Base-by-base conservation (phyloP, 2,797 vertebrate species). In the Graptemys geographica region DNA sequence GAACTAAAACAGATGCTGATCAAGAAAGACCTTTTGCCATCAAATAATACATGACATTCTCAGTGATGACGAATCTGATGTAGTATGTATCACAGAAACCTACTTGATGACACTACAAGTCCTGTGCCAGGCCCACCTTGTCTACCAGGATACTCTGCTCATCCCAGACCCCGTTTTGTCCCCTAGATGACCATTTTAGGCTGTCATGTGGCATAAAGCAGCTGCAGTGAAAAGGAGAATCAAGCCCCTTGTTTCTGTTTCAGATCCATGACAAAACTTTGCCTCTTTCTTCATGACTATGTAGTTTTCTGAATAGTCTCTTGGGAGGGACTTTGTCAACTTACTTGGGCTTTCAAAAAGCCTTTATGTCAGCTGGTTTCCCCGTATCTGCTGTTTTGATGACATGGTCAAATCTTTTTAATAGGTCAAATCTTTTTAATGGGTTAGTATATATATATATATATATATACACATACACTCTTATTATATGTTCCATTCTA, bases 91-190 rank as follows among this genome's bases (percentile, higher is more conserved):
- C 10, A 5, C 0, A 1, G 31, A 11, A n/a, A 85, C 33, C 5
- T 80, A 21, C 2, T 25, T 0, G 18, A 33, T 33, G 16, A 15
- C 79, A 83, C 11, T 7, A 79, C 37, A n/a, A 28, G 8, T 33
- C 76, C 81, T 51, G 72, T 41, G 21, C 5, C 21, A 72, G 55
- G 1, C 16, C 57, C 65, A 7, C 57, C 21, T 31, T 49, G 56
- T 44, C 28, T 81, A 72, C 23, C 19, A 72, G n/a, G 0, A 80
- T 52, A 41, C 76, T 89, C 87, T 27, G 56, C 8, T 23, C 28
- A 25, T 19, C 2, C 0, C 0, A 0, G 74, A 56, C 37, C 9
- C 0, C 1, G 25, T 72, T 72, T 72, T 72, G n/a, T 72, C 18
- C n/a, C 5, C 69, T 72, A 25, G 10, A 23, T 25, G 37, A 41